A percentile compares a stretch with the other conserved stretches of the same genome.
Conservation (phyloP, 2,113 vertebrate genomes). For the Lota lota region DNA sequence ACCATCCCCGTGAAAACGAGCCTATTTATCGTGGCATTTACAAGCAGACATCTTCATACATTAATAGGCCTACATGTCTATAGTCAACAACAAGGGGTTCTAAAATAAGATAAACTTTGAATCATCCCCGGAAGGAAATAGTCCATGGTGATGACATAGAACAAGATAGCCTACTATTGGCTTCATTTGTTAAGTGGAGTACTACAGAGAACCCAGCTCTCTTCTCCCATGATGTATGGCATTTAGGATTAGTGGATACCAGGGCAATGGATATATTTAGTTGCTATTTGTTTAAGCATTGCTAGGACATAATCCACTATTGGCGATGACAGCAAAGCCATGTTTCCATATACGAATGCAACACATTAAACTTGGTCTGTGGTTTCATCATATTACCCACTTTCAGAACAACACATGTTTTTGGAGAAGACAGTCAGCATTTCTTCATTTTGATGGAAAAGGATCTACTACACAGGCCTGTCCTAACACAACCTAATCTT, state of each 20-base stretch:
- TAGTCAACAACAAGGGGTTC: too few relatives aligned
- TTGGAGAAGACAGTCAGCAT: background rate
- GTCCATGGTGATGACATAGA: too few relatives aligned
- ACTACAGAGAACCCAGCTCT: conserved; percentile 10
- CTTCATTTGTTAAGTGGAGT: background rate
- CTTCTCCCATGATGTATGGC: conserved; percentile 45
- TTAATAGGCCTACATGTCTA: too few relatives aligned
- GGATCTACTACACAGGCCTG: background rate
- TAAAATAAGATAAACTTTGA: too few relatives aligned
- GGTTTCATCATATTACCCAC: background rate
- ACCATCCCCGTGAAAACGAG: background rate
- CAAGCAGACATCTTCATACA: too few relatives aligned
- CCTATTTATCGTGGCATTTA: too few relatives aligned
- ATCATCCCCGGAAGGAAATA: too few relatives aligned
- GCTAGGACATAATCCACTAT: background rate
- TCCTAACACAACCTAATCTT: background rate
- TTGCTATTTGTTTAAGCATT: conserved; percentile 45
- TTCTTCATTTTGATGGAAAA: background rate
- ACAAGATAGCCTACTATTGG: too few relatives aligned
- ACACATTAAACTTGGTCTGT: background rate
- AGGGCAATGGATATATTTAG: conserved; percentile 38
- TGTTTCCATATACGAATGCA: background rate
- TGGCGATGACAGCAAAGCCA: background rate
- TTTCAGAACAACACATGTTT: background rate
- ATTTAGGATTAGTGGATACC: conserved; percentile 45